Conservation (phyloP, 1,140 invertebrate genomes). For the Zaprionus ornatus region DNA sequence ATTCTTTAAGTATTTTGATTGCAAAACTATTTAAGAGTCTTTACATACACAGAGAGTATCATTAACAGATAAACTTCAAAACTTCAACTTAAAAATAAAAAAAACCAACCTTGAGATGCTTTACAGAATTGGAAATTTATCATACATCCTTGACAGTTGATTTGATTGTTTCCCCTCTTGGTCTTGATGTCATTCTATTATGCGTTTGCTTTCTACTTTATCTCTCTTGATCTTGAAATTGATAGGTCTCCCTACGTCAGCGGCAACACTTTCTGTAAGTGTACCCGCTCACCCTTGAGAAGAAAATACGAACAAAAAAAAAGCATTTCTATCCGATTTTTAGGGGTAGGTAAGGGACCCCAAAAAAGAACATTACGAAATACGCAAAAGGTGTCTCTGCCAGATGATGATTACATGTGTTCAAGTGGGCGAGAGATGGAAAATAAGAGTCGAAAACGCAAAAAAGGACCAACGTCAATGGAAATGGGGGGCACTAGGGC, state of each 20-base stretch:
- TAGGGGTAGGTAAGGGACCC: not conserved
- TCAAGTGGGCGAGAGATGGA: constrained; percentile 2
- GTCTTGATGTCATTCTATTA: not conserved
- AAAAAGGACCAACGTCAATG: constrained; percentile 43
- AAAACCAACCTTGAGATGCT: not conserved
- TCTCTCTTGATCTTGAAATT: constrained; percentile 47
- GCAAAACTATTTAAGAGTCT: not conserved
- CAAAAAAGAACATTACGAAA: constrained; percentile 47
- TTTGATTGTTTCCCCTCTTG: not conserved
- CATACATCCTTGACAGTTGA: not conserved
- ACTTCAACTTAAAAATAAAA: not conserved
- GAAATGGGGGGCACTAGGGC: constrained; percentile 70
- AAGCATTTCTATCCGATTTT: not conserved
- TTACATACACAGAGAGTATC: not conserved
- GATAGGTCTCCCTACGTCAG: constrained; percentile 10
- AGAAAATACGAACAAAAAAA: not conserved
- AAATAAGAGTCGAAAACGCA: constrained; percentile 17
- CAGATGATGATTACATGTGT: constrained; percentile 40
- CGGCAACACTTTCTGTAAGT: constrained; percentile 17
- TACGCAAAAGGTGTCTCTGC: constrained; percentile 34
- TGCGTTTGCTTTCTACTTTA: not conserved
- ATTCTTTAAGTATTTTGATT: not conserved
- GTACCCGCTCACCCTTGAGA: not conserved
- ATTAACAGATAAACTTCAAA: not conserved
- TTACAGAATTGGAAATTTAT: not conserved